Conservation (phyloP, 2,888 invertebrate species). For the Phlogophora meticulosa region DNA sequence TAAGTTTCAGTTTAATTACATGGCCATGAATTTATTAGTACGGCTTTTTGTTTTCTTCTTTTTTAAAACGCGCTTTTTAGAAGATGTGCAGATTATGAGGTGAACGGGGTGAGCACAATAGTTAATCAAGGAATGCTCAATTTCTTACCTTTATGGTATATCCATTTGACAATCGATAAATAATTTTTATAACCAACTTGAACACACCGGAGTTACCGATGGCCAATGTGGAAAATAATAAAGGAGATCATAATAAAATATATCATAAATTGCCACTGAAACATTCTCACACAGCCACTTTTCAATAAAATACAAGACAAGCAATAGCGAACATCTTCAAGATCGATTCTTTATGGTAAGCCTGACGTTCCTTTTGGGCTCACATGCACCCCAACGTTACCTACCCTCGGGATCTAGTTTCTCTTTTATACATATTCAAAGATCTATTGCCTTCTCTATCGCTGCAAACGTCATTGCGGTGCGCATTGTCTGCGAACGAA, state of each 20-base stretch:
- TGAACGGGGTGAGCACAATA: no score
- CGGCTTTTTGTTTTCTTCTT: neutral
- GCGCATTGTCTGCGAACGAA: slow-evolving; percentile 85
- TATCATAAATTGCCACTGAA: slow-evolving; percentile 43
- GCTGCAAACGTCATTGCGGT: slow-evolving; percentile 89
- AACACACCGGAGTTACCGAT: neutral
- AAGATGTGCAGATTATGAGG: neutral
- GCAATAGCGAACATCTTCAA: slow-evolving; percentile 78
- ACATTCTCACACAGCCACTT: slow-evolving; percentile 33
- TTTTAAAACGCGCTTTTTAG: neutral
- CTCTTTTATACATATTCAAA: slow-evolving; percentile 74
- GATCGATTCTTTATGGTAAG: slow-evolving; percentile 87
- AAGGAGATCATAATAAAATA: slow-evolving; percentile 1
- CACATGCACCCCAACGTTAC: slow-evolving; percentile 86
- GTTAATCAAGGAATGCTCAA: neutral
- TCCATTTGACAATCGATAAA: neutral
- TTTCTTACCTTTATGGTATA: neutral
- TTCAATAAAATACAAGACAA: slow-evolving; percentile 49
- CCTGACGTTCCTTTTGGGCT: slow-evolving; percentile 78
- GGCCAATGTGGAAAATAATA: neutral
- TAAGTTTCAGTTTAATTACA: slow-evolving; percentile 61
- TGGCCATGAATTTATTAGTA: slow-evolving; percentile 21
- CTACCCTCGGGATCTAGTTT: slow-evolving; percentile 75
- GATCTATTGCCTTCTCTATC: slow-evolving; percentile 73
- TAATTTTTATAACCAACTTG: neutral